Conservation (phyloP, 2,797 vertebrate species). For the Arrhamphus sclerolepis region DNA sequence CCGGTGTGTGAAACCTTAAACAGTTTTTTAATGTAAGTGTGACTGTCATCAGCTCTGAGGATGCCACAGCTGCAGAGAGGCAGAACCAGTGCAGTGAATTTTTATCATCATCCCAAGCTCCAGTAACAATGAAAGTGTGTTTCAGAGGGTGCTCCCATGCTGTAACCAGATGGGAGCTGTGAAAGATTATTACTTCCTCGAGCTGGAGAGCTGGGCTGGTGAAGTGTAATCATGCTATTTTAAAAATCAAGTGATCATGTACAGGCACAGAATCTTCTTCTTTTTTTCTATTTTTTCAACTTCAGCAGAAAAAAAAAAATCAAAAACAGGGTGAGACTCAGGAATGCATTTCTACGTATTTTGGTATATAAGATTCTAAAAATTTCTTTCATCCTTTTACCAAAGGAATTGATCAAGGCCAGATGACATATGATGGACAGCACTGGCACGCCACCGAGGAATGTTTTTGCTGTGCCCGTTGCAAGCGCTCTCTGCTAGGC, state of each 20-base stretch:
- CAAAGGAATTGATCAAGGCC: conserved; percentile 96
- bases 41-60: conserved; percentile 43
- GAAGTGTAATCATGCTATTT: conserved; percentile 41
- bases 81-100: conserved; percentile 53
- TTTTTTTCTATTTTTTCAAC: conserved; percentile 29
- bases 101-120: conserved; percentile 66
- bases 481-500: conserved; percentile 95
- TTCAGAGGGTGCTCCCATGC: conserved; percentile 59
- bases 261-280: conserved; percentile 33
- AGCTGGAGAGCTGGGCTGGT: conserved; percentile 37
- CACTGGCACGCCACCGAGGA: conserved; percentile 98
- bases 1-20: conserved; percentile 31
- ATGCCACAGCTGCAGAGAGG: conserved; percentile 69
- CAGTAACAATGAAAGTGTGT: conserved; percentile 57
- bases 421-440: conserved; percentile 98
- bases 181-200: conserved; percentile 69
- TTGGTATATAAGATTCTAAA: neutral
- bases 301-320: conserved; percentile 9
- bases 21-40: conserved; percentile 47
- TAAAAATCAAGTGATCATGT: conserved; percentile 23
- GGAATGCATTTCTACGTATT: conserved; percentile 7
- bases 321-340: conserved; percentile 17
- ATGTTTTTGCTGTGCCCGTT: conserved; percentile 96
- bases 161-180: conserved; percentile 69
- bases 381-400: conserved; percentile 3